phyloP scores from a whole-genome alignment of 2,113 vertebrate species.

The Aegithalos caudatus region DNA sequence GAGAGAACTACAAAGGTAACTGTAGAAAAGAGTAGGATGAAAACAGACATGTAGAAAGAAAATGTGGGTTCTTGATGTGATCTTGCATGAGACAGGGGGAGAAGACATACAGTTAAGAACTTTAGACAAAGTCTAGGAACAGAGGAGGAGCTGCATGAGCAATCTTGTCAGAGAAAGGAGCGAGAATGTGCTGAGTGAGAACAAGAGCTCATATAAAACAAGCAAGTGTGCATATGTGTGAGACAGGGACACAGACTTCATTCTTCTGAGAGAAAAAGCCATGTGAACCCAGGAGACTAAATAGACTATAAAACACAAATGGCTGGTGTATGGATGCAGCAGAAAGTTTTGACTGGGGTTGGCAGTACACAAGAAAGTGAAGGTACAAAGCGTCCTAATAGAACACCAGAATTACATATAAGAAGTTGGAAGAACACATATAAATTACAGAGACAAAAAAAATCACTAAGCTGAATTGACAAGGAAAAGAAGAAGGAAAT shows the following conservation, averaged over 20 bases:
- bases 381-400: background rate
- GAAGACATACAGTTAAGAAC: background rate
- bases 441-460: background rate
- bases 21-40: background rate
- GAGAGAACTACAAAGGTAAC: background rate
- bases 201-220: background rate
- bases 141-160: background rate
- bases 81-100: background rate
- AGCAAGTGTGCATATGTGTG: background rate
- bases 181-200: background rate
- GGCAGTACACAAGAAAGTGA: background rate
- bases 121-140: background rate
- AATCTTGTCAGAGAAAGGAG: background rate
- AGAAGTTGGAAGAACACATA: background rate
- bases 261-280: background rate
- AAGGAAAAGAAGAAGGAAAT: background rate
- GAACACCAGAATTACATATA: background rate
- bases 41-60: background rate
- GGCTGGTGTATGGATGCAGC: background rate
- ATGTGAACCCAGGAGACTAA: background rate
- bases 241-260: background rate
- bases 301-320: background rate
- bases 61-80: background rate
- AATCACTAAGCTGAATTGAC: background rate
- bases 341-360: conserved; percentile 4